A percentile compares a stretch with the other conserved stretches of the same genome.
Conservation (phyloP, 2,797 vertebrate genomes). For the Lagorchestes hirsutus region DNA sequence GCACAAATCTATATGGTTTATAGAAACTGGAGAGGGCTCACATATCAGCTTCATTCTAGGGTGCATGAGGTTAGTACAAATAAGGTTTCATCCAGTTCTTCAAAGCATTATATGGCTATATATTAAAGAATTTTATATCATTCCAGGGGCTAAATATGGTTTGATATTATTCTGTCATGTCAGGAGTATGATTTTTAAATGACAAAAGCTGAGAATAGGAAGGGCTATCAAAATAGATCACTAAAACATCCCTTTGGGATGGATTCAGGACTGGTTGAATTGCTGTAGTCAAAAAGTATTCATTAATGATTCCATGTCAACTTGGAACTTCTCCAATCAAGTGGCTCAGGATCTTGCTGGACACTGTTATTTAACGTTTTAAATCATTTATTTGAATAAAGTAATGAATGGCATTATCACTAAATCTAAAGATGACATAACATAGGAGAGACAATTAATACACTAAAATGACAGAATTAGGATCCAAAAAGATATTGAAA, state of each 20-base stretch:
- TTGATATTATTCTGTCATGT: not conserved
- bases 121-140: constrained; percentile 30
- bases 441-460: not conserved
- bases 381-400: not conserved
- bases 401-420: not conserved
- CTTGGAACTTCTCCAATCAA: not conserved
- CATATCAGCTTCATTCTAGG: constrained; percentile 11
- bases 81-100: constrained; percentile 1
- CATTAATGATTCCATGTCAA: not conserved
- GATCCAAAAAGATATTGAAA: not conserved
- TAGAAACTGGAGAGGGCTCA: not conserved
- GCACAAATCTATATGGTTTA: not conserved
- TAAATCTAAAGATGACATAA: not conserved
- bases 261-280: not conserved
- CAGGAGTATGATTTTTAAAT: not conserved
- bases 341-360: not conserved
- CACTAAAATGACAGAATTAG: not conserved
- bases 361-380: not conserved
- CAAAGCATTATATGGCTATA: constrained; percentile 26
- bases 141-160: constrained; percentile 11
- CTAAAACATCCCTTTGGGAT: not conserved
- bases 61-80: not conserved
- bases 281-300: not conserved
- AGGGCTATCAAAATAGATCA: not conserved
- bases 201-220: not conserved